These are phyloP conservation scores for Eupithecia dodoneata DNA, from an alignment of 2,888 invertebrate species.

Conservation along the genomic window DNA sequence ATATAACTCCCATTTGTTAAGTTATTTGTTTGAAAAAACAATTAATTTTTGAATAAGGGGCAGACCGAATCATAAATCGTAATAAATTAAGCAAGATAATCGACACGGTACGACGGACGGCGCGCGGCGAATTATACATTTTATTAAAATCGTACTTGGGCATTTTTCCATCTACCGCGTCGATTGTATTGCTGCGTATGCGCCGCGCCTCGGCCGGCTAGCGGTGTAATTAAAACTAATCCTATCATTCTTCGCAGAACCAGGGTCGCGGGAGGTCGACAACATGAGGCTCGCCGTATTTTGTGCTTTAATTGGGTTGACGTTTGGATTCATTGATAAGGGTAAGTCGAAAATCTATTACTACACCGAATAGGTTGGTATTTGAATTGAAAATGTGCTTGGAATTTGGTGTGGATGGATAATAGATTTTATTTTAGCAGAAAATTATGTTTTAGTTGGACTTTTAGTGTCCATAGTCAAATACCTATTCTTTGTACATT, in stretches of 20 bases:
- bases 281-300: slow-evolving; percentile 59
- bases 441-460: too few species aligned
- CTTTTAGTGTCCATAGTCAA: neutral
- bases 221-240: slow-evolving; percentile 28
- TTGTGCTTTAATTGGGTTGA: slow-evolving; percentile 60
- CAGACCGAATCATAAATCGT: neutral
- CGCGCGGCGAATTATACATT: neutral
- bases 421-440: neutral
- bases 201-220: slow-evolving; percentile 29
- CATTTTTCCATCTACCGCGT: neutral
- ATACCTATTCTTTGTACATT: neutral
- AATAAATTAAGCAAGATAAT: neutral
- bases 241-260: slow-evolving; percentile 57
- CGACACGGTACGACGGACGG: neutral
- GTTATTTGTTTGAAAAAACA: neutral
- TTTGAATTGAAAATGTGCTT: neutral
- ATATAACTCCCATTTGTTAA: neutral
- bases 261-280: slow-evolving; percentile 51
- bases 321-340: slow-evolving; percentile 64
- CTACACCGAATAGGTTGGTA: neutral
- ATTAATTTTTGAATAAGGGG: too few species aligned
- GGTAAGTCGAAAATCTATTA: slow-evolving; percentile 52
- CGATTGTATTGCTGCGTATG: neutral
- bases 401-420: neutral
- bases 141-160: neutral